Conservation (phyloP, 1,140 invertebrate genomes). For the Adelges cooleyi region DNA sequence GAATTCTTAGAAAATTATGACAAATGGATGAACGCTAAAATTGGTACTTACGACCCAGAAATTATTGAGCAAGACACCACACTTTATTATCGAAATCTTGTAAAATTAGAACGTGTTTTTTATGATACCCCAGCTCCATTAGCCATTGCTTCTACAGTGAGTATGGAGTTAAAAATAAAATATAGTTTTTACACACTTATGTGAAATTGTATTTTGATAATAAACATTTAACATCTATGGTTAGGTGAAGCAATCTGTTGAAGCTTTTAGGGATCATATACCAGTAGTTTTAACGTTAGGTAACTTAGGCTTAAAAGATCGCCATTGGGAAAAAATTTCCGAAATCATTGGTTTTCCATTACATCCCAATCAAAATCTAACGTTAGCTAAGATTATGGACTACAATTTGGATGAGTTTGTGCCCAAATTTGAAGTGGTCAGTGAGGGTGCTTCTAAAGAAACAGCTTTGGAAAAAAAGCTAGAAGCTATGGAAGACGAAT, state of each 20-base stretch:
- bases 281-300: conserved; percentile 84
- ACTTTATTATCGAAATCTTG: conserved; percentile 66
- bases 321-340: conserved; percentile 93
- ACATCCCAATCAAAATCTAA: conserved; percentile 68
- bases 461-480: conserved; percentile 83
- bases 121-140: conserved; percentile 51
- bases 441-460: conserved; percentile 90
- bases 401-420: conserved; percentile 85
- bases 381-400: conserved; percentile 82
- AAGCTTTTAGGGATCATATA: conserved; percentile 80
- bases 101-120: conserved; percentile 82
- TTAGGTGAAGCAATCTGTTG: conserved; percentile 59
- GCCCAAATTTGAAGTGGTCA: conserved; percentile 81
- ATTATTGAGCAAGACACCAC: conserved; percentile 72
- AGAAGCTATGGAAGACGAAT: conserved; percentile 84
- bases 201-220: background rate
- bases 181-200: background rate
- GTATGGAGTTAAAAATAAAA: conserved; percentile 30
- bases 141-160: conserved; percentile 50
- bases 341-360: conserved; percentile 91
- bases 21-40: conserved; percentile 68
- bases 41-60: conserved; percentile 78
- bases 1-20: conserved; percentile 76
- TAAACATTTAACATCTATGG: background rate
- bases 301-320: conserved; percentile 81